These are phyloP conservation scores for Morpho achilles DNA, from an alignment of 2,888 invertebrate genomes.

Conservation along the genomic window DNA sequence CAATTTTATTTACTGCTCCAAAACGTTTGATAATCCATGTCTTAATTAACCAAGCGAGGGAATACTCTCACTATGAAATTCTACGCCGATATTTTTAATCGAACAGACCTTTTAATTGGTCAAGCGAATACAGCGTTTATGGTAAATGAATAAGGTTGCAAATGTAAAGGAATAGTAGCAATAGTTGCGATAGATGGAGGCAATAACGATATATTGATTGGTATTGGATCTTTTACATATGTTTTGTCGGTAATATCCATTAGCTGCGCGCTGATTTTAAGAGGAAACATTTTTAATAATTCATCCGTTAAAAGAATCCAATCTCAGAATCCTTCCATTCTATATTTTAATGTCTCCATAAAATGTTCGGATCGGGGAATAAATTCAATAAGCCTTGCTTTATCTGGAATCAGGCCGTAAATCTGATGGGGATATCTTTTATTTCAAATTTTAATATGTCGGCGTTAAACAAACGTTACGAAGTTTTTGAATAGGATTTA, in stretches of 20 bases:
- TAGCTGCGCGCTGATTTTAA: slow-evolving; percentile 64
- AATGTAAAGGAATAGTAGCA: slow-evolving; percentile 22
- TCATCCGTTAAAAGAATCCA: slow-evolving; percentile 7
- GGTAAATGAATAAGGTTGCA: slow-evolving; percentile 15
- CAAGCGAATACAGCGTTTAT: slow-evolving; percentile 26
- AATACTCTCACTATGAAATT: slow-evolving; percentile 39
- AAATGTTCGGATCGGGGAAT: slow-evolving; percentile 16
- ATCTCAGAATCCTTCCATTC: slow-evolving; percentile 4
- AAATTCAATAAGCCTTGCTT: slow-evolving; percentile 48
- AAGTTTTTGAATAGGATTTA: slow-evolving; percentile 50
- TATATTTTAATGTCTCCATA: slow-evolving; percentile 20
- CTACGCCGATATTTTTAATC: slow-evolving; percentile 26
- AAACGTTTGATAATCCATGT: slow-evolving; percentile 78
- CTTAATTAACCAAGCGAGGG: slow-evolving; percentile 77
- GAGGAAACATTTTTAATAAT: slow-evolving; percentile 34
- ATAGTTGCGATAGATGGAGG: slow-evolving; percentile 20
- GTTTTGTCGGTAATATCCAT: slow-evolving; percentile 70
- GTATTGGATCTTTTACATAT: slow-evolving; percentile 65
- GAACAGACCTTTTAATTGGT: slow-evolving; percentile 10
- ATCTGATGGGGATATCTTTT: slow-evolving; percentile 41
- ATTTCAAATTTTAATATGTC: slow-evolving; percentile 50
- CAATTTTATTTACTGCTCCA: slow-evolving; percentile 75
- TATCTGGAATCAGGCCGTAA: slow-evolving; percentile 44
- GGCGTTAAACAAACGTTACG: slow-evolving; percentile 58
- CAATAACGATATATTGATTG: slow-evolving; percentile 32